Conservation (phyloP, 2,888 invertebrate genomes). For the Hydriomena furcata region DNA sequence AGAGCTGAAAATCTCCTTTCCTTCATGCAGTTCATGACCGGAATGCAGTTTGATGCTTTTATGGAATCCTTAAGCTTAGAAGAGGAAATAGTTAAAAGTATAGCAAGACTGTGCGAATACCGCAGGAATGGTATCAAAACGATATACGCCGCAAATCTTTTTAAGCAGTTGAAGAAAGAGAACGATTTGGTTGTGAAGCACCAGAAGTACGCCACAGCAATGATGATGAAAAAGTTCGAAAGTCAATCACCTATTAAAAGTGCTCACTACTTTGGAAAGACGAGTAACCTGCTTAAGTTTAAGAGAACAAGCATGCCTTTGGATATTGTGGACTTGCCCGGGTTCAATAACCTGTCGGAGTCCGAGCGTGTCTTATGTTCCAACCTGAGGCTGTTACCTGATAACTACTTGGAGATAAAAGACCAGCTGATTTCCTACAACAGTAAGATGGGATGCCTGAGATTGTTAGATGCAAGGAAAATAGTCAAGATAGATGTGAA, state of each 20-base stretch:
- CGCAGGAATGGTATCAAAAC: conserved; percentile 88
- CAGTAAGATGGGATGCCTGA: conserved; percentile 88
- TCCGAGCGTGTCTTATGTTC: conserved; percentile 91
- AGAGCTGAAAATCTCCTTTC: conserved; percentile 85
- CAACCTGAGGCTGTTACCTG: conserved; percentile 88
- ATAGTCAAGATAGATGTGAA: conserved; percentile 97
- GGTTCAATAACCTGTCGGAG: conserved; percentile 88
- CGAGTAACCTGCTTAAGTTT: conserved; percentile 47
- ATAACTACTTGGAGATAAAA: conserved; percentile 91
- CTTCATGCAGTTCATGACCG: conserved; percentile 90
- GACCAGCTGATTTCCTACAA: conserved; percentile 89
- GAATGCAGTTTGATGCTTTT: conserved; percentile 89
- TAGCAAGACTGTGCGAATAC: conserved; percentile 85
- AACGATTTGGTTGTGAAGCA: conserved; percentile 82
- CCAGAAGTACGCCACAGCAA: conserved; percentile 56
- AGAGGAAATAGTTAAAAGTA: conserved; percentile 85
- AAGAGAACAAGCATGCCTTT: conserved; percentile 73
- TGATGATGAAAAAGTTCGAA: conserved; percentile 68
- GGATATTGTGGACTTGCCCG: conserved; percentile 89
- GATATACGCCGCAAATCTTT: conserved; percentile 85
- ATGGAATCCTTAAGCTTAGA: conserved; percentile 90
- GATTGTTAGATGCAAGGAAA: conserved; percentile 91
- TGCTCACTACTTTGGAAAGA: conserved; percentile 45
- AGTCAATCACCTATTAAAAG: conserved; percentile 60
- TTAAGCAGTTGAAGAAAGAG: conserved; percentile 85